Evolutionary conservation across 1,140 invertebrate genomes (phyloP), one percentile per base, ranked within the genome.

Genomic region (Trichomalopsis sarcophagae): DNA sequence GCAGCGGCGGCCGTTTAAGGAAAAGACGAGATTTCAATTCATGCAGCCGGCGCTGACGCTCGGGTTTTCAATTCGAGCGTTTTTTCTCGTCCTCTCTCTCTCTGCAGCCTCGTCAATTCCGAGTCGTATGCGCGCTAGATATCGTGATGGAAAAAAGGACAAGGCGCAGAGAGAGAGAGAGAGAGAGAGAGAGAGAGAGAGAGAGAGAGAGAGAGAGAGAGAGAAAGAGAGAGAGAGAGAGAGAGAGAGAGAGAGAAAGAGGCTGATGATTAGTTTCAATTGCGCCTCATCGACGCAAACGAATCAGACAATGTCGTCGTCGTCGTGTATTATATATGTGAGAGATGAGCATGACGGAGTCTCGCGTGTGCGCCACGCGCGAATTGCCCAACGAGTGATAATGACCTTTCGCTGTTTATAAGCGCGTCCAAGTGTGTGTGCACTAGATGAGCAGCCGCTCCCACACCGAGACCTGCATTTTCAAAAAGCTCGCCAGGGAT

Each of bases 181-280:
- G 14, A 7, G 73, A 9, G 73, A 76, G 36, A 36, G 3, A 23
- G 40, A 62, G 55, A 9, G 73, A 76, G 36, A 36, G 3, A 23
- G 40, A 62, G 55, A 9, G 73, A 76, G 36, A 36, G 3, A 23
- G 40, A 62, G 55, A 9, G 73, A 76, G 36, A 36, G 3, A 23
- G 40, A 62, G 55, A n/a, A n/a, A n/a, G n/a, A 36, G 17, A 69
- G 47, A 47, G 30, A 36, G 17, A 69, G 47, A 47, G 30, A 36
- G 17, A 69, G 47, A 47, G 30, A 36, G 17, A 69, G 47, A 47
- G 30, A 9, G 73, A 76, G 36, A 36, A 9, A 23, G 40, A 62
- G 55, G 55, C 3, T 40, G 55, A 84, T 84, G 55, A 84, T 84
- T 84, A 84, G 75, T 80, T 75, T 81, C 83, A 84, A 84, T 84